phyloP scores from a whole-genome alignment of 2,113 vertebrate genomes.

The Urocolius indicus region DNA sequence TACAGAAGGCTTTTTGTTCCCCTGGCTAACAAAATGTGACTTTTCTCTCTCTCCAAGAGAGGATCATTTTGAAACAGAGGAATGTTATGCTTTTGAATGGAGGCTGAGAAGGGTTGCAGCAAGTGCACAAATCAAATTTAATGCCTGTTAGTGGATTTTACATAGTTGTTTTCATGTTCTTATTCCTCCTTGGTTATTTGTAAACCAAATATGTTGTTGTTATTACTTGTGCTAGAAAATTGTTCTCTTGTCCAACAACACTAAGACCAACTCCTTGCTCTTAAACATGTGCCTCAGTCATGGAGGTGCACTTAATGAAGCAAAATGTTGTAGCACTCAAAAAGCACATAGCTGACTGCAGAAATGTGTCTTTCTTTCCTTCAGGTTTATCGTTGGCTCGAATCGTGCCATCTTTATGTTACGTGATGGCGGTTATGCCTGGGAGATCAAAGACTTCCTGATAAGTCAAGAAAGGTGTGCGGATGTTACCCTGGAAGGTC shows the following conservation, averaged over 20 bases:
- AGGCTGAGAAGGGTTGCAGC: neutral
- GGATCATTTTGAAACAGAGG: neutral
- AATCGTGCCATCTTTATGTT: conserved; percentile 98
- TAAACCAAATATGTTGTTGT: neutral
- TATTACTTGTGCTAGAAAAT: neutral
- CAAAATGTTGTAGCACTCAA: neutral
- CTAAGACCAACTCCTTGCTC: neutral
- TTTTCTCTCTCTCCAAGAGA: neutral
- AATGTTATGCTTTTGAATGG: neutral
- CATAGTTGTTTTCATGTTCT: neutral
- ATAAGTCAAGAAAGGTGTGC: conserved; percentile 88
- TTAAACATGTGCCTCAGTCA: neutral
- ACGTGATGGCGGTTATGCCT: conserved; percentile 90
- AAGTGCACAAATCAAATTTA: neutral
- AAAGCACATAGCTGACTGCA: neutral
- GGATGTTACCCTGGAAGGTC: conserved; percentile 95
- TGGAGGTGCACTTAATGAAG: neutral
- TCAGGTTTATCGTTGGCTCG: conserved; percentile 95
- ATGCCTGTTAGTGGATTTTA: neutral
- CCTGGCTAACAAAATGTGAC: neutral
- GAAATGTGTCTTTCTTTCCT: neutral
- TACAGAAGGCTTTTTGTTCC: neutral
- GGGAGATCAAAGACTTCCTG: conserved; percentile 98
- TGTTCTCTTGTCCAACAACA: neutral
- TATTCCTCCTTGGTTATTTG: neutral